Conservation (phyloP, 1,140 invertebrate species). For the Rhyzopertha dominica region DNA sequence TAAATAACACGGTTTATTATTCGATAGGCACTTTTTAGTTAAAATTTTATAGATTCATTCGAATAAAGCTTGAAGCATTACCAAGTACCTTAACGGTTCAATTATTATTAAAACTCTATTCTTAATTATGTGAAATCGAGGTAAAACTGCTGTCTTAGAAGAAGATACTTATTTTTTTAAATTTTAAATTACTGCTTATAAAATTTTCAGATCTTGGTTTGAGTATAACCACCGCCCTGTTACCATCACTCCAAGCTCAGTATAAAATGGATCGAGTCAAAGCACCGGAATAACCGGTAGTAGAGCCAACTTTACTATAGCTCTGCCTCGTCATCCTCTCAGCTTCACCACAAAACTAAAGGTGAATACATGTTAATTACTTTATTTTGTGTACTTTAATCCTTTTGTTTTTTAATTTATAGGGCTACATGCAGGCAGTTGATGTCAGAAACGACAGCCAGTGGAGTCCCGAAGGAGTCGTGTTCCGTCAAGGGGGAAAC, state of each 20-base stretch:
- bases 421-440: constrained; percentile 23
- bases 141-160: too few species aligned
- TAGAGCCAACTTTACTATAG: constrained; percentile 92
- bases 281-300: constrained; percentile 86
- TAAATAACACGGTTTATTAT: too few species aligned
- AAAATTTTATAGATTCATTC: too few species aligned
- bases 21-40: too few species aligned
- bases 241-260: constrained; percentile 93
- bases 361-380: too few species aligned
- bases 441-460: constrained; percentile 18
- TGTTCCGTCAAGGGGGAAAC: constrained; percentile 84
- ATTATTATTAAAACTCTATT: too few species aligned
- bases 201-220: too few species aligned
- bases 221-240: constrained; percentile 84
- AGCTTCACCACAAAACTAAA: constrained; percentile 94
- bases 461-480: constrained; percentile 64
- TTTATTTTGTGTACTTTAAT: background rate
- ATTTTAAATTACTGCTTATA: too few species aligned
- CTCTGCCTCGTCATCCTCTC: constrained; percentile 83
- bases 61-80: too few species aligned
- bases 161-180: too few species aligned
- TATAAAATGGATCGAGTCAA: constrained; percentile 95
- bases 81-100: too few species aligned
- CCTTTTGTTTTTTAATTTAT: constrained; percentile 6
- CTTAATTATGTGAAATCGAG: too few species aligned